Evolutionary conservation across 2,888 invertebrate genomes (phyloP).

Genomic region (Mythimna albipuncta): DNA sequence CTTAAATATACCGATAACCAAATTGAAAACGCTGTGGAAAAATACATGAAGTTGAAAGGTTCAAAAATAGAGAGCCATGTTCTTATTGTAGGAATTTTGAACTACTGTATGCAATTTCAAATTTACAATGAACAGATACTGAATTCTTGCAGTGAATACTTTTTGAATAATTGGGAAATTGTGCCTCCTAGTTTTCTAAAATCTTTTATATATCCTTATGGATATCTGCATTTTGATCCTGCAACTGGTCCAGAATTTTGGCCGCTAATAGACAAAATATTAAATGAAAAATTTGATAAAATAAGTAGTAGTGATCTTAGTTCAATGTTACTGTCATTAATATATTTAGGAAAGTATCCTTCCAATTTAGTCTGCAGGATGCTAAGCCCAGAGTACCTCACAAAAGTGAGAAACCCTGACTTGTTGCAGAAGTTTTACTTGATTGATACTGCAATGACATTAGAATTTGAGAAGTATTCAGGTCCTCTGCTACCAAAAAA

Average conservation of each 20-base stretch:
- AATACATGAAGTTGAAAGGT: slow-evolving; percentile 91
- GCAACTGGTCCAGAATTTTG: slow-evolving; percentile 89
- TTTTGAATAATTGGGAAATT: slow-evolving; percentile 83
- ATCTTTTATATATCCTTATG: slow-evolving; percentile 91
- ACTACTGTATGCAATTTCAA: slow-evolving; percentile 91
- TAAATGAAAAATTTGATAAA: slow-evolving; percentile 90
- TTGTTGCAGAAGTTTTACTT: slow-evolving; percentile 90
- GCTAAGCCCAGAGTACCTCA: slow-evolving; percentile 91
- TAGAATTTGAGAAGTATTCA: slow-evolving; percentile 91
- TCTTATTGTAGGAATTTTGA: slow-evolving; percentile 91
- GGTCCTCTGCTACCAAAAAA: slow-evolving; percentile 91
- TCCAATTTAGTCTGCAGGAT: slow-evolving; percentile 90
- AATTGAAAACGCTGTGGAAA: slow-evolving; percentile 91
- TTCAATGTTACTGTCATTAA: slow-evolving; percentile 91
- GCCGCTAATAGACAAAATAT: slow-evolving; percentile 87
- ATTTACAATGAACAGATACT: slow-evolving; percentile 90
- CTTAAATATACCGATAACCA: slow-evolving; percentile 90
- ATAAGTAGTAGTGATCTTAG: slow-evolving; percentile 90
- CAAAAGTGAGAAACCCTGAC: slow-evolving; percentile 87
- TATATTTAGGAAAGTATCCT: slow-evolving; percentile 92
- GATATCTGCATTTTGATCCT: slow-evolving; percentile 91
- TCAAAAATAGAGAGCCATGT: slow-evolving; percentile 85
- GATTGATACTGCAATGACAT: slow-evolving; percentile 92
- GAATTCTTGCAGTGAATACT: slow-evolving; percentile 90
- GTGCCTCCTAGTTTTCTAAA: slow-evolving; percentile 90